Conservation (phyloP, 2,797 vertebrate species). For the Fistularia commersonii region DNA sequence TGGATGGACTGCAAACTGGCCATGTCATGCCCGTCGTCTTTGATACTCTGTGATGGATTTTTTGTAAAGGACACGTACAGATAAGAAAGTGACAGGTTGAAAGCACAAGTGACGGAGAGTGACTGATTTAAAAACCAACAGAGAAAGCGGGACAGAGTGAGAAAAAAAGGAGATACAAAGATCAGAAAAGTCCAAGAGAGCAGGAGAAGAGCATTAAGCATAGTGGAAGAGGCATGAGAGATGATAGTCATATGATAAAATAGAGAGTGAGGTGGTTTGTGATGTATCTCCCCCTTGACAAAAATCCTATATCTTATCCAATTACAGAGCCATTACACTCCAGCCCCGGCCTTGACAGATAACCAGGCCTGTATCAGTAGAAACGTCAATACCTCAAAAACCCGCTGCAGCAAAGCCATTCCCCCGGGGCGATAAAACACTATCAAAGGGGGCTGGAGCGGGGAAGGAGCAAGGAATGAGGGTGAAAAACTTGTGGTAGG, state of each 20-base stretch:
- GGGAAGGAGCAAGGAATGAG: not conserved
- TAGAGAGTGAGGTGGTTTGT: conserved; percentile 33
- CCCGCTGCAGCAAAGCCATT: conserved; percentile 46
- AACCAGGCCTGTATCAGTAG: conserved; percentile 64
- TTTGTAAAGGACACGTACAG: conserved; percentile 38
- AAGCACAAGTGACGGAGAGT: conserved; percentile 23
- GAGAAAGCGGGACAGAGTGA: conserved; percentile 6
- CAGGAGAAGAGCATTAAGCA: conserved; percentile 9
- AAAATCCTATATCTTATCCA: conserved; percentile 72
- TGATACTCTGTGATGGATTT: conserved; percentile 40
- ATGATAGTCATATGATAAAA: conserved; percentile 57
- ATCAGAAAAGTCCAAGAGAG: conserved; percentile 8
- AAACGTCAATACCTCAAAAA: conserved; percentile 75
- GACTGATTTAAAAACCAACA: conserved; percentile 34
- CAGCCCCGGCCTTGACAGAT: conserved; percentile 59
- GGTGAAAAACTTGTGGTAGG: conserved; percentile 12
- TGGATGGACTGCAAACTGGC: conserved; percentile 29
- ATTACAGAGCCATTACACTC: conserved; percentile 72
- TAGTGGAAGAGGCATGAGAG: conserved; percentile 18
- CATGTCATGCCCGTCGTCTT: conserved; percentile 31
- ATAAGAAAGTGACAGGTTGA: conserved; percentile 34
- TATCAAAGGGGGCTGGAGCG: conserved; percentile 27
- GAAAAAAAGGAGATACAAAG: conserved; percentile 12
- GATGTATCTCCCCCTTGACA: conserved; percentile 37
- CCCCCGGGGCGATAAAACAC: conserved; percentile 43